Conservation (phyloP, 2,113 vertebrate genomes). For the Dryoscopus gambensis region DNA sequence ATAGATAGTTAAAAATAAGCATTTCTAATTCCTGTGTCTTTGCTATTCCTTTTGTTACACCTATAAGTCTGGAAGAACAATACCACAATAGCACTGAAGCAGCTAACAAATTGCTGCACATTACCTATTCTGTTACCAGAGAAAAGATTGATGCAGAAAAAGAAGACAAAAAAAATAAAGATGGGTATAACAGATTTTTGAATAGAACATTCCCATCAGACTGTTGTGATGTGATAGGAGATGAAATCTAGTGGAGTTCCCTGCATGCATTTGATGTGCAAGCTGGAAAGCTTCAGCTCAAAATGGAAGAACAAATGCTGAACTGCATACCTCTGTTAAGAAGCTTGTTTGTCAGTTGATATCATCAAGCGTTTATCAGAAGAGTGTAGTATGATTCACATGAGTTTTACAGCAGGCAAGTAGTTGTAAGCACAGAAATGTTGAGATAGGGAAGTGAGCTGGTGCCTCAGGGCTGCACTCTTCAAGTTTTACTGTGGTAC, state of each 20-base stretch:
- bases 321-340: background rate
- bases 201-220: background rate
- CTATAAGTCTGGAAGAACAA: background rate
- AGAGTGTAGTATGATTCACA: background rate
- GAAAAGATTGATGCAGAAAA: background rate
- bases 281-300: background rate
- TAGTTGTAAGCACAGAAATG: rapidly evolving
- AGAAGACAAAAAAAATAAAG: background rate
- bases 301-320: background rate
- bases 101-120: background rate
- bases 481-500: background rate
- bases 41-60: background rate
- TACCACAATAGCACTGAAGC: background rate
- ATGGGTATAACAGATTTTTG: background rate
- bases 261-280: background rate
- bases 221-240: background rate
- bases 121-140: background rate
- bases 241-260: background rate
- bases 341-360: background rate
- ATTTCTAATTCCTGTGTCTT: background rate
- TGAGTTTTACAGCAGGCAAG: background rate
- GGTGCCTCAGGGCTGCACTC: background rate
- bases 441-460: background rate
- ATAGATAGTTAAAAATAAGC: background rate
- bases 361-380: background rate